These are phyloP conservation scores for Drosophila infuscata DNA, from an alignment of 2,888 invertebrate genomes.

Conservation along the genomic window DNA sequence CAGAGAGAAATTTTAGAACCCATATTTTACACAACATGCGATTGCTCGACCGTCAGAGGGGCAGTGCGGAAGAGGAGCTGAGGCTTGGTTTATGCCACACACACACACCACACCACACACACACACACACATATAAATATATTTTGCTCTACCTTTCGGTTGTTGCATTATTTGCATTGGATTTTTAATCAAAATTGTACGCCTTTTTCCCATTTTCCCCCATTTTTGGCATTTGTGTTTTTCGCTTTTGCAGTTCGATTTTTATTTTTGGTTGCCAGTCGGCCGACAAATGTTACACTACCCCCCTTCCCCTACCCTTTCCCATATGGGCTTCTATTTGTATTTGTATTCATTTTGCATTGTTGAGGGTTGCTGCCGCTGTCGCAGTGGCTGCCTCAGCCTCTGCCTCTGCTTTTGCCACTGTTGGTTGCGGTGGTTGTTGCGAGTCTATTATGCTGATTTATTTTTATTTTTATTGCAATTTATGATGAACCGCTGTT, in stretches of 20 bases:
- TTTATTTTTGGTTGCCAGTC: conserved; percentile 27
- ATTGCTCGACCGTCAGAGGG: not conserved
- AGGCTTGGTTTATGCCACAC: conserved; percentile 8
- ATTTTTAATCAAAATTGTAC: conserved; percentile 74
- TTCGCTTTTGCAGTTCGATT: conserved; percentile 28
- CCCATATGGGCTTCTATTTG: conserved; percentile 26
- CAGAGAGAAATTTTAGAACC: conserved; percentile 42
- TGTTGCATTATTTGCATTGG: conserved; percentile 69
- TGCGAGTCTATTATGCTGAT: conserved; percentile 78
- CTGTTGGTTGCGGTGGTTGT: conserved; percentile 58
- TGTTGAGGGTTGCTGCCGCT: conserved; percentile 58
- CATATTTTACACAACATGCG: conserved; percentile 51
- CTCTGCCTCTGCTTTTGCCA: not conserved
- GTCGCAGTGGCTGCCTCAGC: conserved; percentile 3
- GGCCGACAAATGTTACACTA: conserved; percentile 14
- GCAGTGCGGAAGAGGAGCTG: not conserved
- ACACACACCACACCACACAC: not conserved
- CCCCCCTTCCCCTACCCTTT: not conserved
- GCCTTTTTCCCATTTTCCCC: conserved; percentile 20
- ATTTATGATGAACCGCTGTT: conserved; percentile 60
- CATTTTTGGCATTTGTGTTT: conserved; percentile 33
- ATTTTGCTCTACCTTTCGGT: conserved; percentile 9
- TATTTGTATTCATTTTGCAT: conserved; percentile 9
- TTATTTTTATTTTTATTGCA: conserved; percentile 78
- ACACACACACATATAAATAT: not conserved